phyloP scores from a whole-genome alignment of 2,113 vertebrate genomes.

The Ahaetulla prasina region DNA sequence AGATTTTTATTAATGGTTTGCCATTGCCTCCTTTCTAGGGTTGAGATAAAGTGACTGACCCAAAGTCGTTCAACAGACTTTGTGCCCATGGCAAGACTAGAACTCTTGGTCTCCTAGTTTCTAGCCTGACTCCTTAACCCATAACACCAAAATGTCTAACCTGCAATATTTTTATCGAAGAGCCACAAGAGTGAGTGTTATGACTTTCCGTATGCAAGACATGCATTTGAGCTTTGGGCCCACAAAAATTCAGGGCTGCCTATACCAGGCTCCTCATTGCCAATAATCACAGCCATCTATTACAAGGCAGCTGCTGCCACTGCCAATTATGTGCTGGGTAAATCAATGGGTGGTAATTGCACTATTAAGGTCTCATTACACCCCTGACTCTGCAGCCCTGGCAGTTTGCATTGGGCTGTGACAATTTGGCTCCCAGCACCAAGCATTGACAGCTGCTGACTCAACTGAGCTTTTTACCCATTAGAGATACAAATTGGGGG shows the following conservation, averaged over 20 bases:
- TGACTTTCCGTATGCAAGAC: not conserved
- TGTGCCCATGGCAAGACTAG: not conserved
- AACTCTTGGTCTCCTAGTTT: not conserved
- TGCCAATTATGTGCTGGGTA: conserved; percentile 68
- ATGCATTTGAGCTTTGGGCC: not conserved
- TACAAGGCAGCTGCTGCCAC: conserved; percentile 62
- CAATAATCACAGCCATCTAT: conserved; percentile 56
- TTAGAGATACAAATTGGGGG: not conserved
- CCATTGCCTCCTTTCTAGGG: not conserved
- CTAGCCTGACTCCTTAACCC: not conserved
- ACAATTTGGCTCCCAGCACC: conserved; percentile 21
- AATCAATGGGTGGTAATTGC: conserved; percentile 74
- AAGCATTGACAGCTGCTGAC: conserved; percentile 26
- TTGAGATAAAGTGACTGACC: not conserved
- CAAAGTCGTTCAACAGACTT: not conserved
- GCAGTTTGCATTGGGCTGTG: conserved; percentile 18
- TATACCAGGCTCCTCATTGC: not conserved
- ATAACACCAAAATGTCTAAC: not conserved
- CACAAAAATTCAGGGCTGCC: conserved; percentile 5
- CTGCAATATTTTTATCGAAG: not conserved
- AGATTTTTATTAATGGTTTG: not conserved
- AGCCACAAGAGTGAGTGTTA: not conserved
- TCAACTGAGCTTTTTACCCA: conserved; percentile 8
- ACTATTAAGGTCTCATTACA: conserved; percentile 85
- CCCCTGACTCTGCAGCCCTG: conserved; percentile 49